These are phyloP conservation scores for Zeus faber DNA, from an alignment of 2,113 vertebrate species.

Conservation along the genomic window DNA sequence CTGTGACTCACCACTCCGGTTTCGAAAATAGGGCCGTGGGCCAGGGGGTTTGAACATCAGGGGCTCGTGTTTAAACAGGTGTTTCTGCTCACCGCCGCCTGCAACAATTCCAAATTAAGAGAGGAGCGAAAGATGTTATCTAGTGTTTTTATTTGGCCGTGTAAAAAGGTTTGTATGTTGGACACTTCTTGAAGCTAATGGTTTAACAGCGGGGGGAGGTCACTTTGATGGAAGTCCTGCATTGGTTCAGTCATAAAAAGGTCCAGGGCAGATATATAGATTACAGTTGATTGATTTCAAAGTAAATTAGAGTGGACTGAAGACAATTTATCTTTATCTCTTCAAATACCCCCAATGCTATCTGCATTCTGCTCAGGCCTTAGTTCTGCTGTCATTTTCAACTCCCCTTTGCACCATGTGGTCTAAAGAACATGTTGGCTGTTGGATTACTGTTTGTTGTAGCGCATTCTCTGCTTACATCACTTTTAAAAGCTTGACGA, in stretches of 20 bases:
- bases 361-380: slow-evolving; percentile 35
- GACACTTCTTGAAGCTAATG: too few relatives aligned
- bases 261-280: not conserved
- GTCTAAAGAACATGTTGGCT: too few relatives aligned
- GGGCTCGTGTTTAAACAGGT: slow-evolving; percentile 63
- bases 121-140: not conserved
- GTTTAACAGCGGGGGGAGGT: too few relatives aligned
- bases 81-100: slow-evolving; percentile 31
- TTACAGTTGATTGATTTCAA: not conserved
- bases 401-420: slow-evolving; percentile 3
- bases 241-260: not conserved
- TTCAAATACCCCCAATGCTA: slow-evolving; percentile 13
- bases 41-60: slow-evolving; percentile 46
- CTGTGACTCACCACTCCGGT: slow-evolving; percentile 69
- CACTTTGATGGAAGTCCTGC: too few relatives aligned
- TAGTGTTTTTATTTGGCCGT: too few relatives aligned
- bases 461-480: slow-evolving; percentile 5
- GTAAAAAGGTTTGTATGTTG: too few relatives aligned
- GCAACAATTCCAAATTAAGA: not conserved
- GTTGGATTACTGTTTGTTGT: slow-evolving; percentile 4
- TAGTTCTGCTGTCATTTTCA: slow-evolving; percentile 27
- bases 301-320: not conserved
- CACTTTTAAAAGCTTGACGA: too few relatives aligned
- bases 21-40: slow-evolving; percentile 61
- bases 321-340: slow-evolving; percentile 19